Conservation (phyloP, 2,113 vertebrate genomes). For the Platichthys stellatus region DNA sequence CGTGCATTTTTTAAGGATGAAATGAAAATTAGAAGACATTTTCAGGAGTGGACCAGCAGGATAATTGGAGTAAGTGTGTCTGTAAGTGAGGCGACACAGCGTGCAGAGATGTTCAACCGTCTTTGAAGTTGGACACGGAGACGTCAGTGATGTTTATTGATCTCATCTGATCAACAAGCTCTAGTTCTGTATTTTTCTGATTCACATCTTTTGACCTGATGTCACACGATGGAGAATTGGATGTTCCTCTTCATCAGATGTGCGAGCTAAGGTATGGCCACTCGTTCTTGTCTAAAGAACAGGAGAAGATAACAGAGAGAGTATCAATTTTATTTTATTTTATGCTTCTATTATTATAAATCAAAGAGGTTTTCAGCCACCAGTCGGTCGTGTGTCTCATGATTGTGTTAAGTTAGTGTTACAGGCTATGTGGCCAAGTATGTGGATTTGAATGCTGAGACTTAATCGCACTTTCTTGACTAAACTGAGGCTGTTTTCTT, state of each 20-base stretch:
- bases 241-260: background rate
- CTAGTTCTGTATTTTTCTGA: background rate
- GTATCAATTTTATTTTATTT: background rate
- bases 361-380: background rate
- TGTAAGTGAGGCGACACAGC: background rate
- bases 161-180: background rate
- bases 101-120: conserved; percentile 17
- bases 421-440: too few relatives aligned
- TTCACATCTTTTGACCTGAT: background rate
- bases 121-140: background rate
- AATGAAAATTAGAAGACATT: accelerated
- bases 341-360: background rate
- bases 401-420: background rate
- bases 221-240: background rate
- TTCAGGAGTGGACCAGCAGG: background rate
- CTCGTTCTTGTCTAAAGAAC: too few relatives aligned
- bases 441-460: too few relatives aligned
- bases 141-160: background rate
- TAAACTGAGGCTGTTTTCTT: background rate
- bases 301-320: background rate
- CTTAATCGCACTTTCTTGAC: too few relatives aligned
- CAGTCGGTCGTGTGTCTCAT: background rate
- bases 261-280: background rate
- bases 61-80: background rate
- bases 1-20: background rate